Conservation (phyloP, 2,113 vertebrate species). For the Sminthopsis crassicaudata region DNA sequence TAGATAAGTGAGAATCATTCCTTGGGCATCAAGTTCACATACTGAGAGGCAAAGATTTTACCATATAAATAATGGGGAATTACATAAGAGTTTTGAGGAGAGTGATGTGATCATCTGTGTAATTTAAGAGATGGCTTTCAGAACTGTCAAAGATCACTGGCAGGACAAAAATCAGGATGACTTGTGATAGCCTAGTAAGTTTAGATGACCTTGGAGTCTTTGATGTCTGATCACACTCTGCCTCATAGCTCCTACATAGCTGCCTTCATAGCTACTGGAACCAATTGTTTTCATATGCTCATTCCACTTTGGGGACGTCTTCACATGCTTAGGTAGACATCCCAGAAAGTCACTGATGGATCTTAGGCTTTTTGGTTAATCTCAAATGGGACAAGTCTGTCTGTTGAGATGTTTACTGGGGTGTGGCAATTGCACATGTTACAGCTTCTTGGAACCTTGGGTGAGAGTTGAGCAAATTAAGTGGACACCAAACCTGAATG, state of each 20-base stretch:
- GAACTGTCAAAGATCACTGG: neutral
- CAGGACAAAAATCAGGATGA: neutral
- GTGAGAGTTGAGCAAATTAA: neutral
- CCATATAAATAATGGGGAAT: neutral
- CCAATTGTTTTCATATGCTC: neutral
- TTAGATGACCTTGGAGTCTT: neutral
- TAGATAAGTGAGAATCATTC: neutral
- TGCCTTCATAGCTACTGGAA: neutral
- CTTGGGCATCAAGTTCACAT: neutral
- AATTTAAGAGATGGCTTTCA: neutral
- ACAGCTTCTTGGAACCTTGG: neutral
- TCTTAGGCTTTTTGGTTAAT: no score
- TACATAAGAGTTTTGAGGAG: neutral
- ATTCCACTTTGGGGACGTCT: neutral
- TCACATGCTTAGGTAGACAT: neutral
- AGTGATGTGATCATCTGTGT: neutral
- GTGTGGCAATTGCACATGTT: neutral
- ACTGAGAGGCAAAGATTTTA: neutral
- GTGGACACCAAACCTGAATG: neutral
- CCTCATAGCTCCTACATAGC: neutral
- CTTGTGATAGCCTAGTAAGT: neutral
- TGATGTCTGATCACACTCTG: neutral
- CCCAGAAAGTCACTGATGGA: neutral
- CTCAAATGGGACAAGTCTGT: neutral
- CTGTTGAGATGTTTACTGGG: neutral